These are phyloP conservation scores for Nasonia giraulti DNA, from an alignment of 1,140 invertebrate species.

Conservation along the genomic window DNA sequence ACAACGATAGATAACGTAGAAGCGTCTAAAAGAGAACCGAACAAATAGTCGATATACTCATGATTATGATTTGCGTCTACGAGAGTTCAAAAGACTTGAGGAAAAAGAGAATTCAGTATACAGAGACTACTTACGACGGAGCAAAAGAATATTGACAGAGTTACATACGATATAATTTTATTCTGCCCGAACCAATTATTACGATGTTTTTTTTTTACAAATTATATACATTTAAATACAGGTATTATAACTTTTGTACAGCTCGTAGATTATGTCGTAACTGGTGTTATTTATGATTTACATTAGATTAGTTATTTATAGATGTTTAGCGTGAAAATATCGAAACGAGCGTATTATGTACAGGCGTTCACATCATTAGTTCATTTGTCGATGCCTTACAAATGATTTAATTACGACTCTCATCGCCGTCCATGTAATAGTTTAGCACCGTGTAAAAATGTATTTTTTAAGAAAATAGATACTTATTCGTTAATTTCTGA, in stretches of 20 bases:
- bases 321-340: constrained; percentile 13
- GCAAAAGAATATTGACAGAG: constrained; percentile 8
- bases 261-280: constrained; percentile 21
- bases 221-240: constrained; percentile 47
- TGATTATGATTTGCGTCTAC: not conserved
- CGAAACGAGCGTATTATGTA: constrained; percentile 35
- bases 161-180: constrained; percentile 34
- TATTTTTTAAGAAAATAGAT: constrained; percentile 50
- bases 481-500: not conserved
- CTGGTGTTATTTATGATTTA: constrained; percentile 31
- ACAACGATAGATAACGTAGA: no score
- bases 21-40: not conserved
- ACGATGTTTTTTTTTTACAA: constrained; percentile 33
- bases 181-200: constrained; percentile 30
- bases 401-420: constrained; percentile 36
- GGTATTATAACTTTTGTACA: constrained; percentile 39
- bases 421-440: constrained; percentile 26
- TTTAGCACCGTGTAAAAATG: constrained; percentile 49
- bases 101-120: constrained; percentile 4
- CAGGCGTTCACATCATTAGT: constrained; percentile 24
- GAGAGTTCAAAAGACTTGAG: not conserved
- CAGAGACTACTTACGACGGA: not conserved
- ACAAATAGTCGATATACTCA: not conserved
- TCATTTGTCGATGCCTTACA: constrained; percentile 31
- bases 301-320: constrained; percentile 39